phyloP scores from a whole-genome alignment of 1,140 invertebrate genomes.

The Cherax quadricarinatus region DNA sequence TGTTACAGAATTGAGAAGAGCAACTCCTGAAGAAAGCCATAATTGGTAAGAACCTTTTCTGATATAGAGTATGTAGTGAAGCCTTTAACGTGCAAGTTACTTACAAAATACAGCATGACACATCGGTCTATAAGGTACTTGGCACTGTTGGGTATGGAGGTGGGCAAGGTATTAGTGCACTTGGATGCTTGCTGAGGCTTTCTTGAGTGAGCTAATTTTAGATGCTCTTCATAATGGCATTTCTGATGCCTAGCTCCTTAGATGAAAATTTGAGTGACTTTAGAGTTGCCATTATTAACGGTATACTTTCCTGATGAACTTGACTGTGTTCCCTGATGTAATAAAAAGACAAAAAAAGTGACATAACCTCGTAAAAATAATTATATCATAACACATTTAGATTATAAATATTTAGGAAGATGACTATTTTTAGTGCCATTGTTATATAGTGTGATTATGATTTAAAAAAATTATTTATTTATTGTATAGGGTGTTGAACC shows the following conservation, averaged over 20 bases:
- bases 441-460: constrained; percentile 65
- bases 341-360: constrained; percentile 42
- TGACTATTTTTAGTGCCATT: constrained; percentile 65
- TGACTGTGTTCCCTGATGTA: constrained; percentile 38
- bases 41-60: constrained; percentile 3
- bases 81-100: not conserved
- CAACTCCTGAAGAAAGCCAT: not conserved
- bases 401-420: constrained; percentile 60
- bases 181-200: constrained; percentile 1
- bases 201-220: constrained; percentile 25
- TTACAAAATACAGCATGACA: not conserved
- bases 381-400: constrained; percentile 51
- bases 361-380: constrained; percentile 28
- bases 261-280: not conserved
- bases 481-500: constrained; percentile 59
- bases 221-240: constrained; percentile 26
- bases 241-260: not conserved
- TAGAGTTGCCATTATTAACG: constrained; percentile 16
- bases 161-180: not conserved
- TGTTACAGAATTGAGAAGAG: not conserved
- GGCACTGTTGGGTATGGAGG: not conserved
- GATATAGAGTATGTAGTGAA: not conserved
- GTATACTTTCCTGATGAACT: constrained; percentile 39
- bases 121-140: not conserved
- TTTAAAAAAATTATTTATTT: constrained; percentile 63